Percentiles rank a stretch among this genome's conserved stretches.
Conservation (phyloP, 2,888 invertebrate species). For the Cloeon dipterum region DNA sequence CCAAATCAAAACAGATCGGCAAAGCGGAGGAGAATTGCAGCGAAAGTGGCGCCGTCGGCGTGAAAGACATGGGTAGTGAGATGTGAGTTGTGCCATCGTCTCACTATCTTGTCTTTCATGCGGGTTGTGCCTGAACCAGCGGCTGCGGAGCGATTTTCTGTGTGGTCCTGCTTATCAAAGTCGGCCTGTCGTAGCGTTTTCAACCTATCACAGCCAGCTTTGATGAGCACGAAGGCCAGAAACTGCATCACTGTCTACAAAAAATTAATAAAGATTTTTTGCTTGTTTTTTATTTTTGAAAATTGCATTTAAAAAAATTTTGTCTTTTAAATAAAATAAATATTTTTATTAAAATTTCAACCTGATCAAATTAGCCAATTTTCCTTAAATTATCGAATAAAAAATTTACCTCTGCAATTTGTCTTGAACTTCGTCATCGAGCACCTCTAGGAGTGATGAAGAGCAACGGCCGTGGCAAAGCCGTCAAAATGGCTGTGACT, state of each 20-base stretch:
- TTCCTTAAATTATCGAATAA: too few species aligned
- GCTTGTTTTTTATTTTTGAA: constrained; percentile 13
- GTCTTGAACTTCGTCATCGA: too few species aligned
- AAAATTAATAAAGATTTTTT: too few species aligned
- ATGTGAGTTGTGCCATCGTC: constrained; percentile 51
- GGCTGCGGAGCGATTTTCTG: not conserved
- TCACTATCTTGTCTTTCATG: constrained; percentile 99
- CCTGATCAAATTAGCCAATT: too few species aligned
- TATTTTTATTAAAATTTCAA: too few species aligned
- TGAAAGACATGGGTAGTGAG: constrained; percentile 99
- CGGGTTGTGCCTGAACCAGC: constrained; percentile 23
- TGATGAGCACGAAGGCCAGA: constrained; percentile 60
- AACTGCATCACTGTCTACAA: constrained; percentile 4
- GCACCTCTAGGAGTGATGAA: constrained; percentile 1
- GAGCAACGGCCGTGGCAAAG: constrained; percentile 6
- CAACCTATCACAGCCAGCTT: constrained; percentile 85
- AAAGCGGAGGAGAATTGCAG: too few species aligned
- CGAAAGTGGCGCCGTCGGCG: constrained; percentile 30
- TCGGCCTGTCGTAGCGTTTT: constrained; percentile 54
- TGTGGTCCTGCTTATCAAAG: constrained; percentile 31
- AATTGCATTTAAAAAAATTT: constrained; percentile 13
- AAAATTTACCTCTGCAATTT: too few species aligned
- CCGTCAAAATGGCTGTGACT: constrained; percentile 80
- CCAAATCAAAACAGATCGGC: too few species aligned
- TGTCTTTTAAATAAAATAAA: too few species aligned